Conservation (phyloP, 1,140 invertebrate genomes). For the Trialeurodes vaporariorum region DNA sequence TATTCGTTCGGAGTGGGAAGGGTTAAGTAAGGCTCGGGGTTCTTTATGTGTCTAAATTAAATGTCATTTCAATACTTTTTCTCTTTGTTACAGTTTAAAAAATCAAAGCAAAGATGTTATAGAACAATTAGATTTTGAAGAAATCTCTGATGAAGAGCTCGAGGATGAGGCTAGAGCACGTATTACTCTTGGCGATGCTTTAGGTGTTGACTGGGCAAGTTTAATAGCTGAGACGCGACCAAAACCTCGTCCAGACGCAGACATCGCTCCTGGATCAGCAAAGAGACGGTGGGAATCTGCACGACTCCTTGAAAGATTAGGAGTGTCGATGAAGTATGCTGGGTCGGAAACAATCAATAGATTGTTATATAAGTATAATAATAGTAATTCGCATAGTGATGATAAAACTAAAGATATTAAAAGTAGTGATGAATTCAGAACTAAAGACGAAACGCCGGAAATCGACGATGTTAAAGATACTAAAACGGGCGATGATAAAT, state of each 20-base stretch:
- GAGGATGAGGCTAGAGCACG: slow-evolving; percentile 58
- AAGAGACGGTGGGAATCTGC: slow-evolving; percentile 62
- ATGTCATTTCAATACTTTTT: too few relatives aligned
- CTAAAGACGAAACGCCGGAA: background rate
- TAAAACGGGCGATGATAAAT: slow-evolving; percentile 9
- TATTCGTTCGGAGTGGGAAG: too few relatives aligned
- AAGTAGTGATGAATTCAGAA: slow-evolving; percentile 2
- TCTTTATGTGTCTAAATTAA: too few relatives aligned
- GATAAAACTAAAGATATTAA: background rate
- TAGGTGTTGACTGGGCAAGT: slow-evolving; percentile 87
- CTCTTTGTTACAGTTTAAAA: background rate
- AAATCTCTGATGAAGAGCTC: slow-evolving; percentile 72
- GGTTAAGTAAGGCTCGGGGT: too few relatives aligned
- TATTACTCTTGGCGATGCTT: slow-evolving; percentile 54
- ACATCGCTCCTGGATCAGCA: slow-evolving; percentile 38
- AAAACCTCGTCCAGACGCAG: slow-evolving; percentile 34
- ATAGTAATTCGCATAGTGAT: slow-evolving; percentile 26
- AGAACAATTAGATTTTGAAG: slow-evolving; percentile 63
- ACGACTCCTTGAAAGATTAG: slow-evolving; percentile 55
- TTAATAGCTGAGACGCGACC: slow-evolving; percentile 59
- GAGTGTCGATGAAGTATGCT: slow-evolving; percentile 55
- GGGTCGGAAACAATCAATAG: slow-evolving; percentile 48
- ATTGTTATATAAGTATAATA: slow-evolving; percentile 42
- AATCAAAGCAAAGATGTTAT: background rate
- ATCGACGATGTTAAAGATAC: background rate